Evolutionary conservation across 1,140 invertebrate species (phyloP), one percentile per base, ranked within the genome.

Genomic region (Brachionus manjavacas): DNA sequence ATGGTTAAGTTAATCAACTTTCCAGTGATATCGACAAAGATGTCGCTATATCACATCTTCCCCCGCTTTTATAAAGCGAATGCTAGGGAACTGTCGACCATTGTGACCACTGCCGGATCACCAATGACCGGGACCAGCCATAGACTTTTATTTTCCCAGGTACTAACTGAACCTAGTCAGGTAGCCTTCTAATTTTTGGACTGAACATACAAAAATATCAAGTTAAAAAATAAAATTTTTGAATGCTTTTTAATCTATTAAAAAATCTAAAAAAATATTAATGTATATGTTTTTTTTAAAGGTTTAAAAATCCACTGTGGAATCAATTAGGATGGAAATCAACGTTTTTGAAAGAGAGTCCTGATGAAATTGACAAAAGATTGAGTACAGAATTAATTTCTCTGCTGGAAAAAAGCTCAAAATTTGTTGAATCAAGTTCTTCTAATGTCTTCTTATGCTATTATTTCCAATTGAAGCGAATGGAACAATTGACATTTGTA

Each of bases 391-490:
- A 72, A n/a, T 28, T 72, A 2, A 39, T 72, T 2, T 12, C 14
- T 9, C 2, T 16, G 4, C 20, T 72, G 9, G 12, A 20, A 43
- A 72, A 72, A 39, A 41, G 68, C 28, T 39, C 68, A 12, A 72
- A 41, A 39, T 39, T 72, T 39, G 68, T 16, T 3, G n/a, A 12
- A 8, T 39, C 31, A 39, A 72, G 39, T 20, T 35, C 68, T 8
- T 16, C 31, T 4, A 72, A 72, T 39, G 68, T 72, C 4, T 72
- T 35, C n/a, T 16, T 72, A 2, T 39, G 28, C 4, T 72, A 72
- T 72, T 72, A 72, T 16, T 72, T 72, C 20, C 28, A 72, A n/a
- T 16, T 72, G 7, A 72, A 72, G 43, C 68, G 68, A 35, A 72
- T 72, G n/a, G 68, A 72, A 16, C n/a, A 20, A 39, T 41, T 72